Conservation (phyloP, 1,140 invertebrate genomes). For the Eubasilissa regina region DNA sequence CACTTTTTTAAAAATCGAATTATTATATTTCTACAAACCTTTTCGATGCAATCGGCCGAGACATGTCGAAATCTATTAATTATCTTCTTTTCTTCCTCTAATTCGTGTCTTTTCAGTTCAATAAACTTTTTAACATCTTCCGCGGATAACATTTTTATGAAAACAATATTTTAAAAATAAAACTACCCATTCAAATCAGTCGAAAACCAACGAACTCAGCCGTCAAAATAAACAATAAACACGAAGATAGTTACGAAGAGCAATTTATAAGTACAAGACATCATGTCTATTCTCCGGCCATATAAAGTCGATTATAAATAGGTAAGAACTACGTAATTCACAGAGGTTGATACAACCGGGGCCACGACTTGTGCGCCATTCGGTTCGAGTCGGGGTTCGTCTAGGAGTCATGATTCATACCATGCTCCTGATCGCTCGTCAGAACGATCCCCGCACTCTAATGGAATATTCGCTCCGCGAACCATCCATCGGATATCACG, state of each 20-base stretch:
- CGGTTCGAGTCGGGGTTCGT: too few species aligned
- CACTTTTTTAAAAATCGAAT: background rate
- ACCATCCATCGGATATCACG: too few species aligned
- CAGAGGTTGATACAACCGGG: too few species aligned
- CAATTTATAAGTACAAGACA: too few species aligned
- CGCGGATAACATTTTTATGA: constrained; percentile 27
- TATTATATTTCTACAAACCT: background rate
- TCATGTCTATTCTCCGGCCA: too few species aligned
- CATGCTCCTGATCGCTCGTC: too few species aligned
- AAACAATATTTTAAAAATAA: constrained; percentile 13
- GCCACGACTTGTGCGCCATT: too few species aligned
- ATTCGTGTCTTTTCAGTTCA: constrained; percentile 36
- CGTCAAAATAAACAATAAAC: constrained; percentile 17
- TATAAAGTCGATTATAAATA: too few species aligned
- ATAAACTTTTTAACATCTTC: constrained; percentile 40
- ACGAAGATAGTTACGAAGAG: constrained; percentile 12
- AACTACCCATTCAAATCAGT: background rate
- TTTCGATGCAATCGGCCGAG: background rate
- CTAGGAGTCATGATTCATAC: too few species aligned
- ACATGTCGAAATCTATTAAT: background rate
- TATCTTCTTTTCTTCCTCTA: constrained; percentile 30
- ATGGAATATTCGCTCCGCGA: too few species aligned
- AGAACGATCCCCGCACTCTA: too few species aligned
- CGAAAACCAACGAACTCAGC: constrained; percentile 13
- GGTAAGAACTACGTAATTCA: too few species aligned